These are phyloP conservation scores for Ranitomeya imitator DNA, from an alignment of 2,113 vertebrate genomes.

Conservation along the genomic window DNA sequence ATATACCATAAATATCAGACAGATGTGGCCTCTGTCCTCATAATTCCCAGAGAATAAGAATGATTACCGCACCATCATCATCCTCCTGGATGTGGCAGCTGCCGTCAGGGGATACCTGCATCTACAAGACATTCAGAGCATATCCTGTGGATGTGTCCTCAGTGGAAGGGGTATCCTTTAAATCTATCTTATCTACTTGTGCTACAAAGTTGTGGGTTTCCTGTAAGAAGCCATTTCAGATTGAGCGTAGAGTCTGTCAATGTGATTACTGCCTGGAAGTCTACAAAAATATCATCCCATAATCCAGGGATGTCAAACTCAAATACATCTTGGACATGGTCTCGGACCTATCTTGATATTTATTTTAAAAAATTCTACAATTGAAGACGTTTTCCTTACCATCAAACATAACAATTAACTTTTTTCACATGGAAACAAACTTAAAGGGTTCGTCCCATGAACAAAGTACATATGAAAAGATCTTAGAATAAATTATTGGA, in stretches of 20 bases:
- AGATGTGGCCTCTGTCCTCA: not conserved
- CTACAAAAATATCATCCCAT: not conserved
- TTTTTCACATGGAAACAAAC: too few species aligned
- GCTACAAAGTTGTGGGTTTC: not conserved
- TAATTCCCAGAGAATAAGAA: not conserved
- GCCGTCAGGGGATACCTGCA: not conserved
- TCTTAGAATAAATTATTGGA: too few species aligned
- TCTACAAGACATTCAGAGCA: not conserved
- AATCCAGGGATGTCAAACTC: too few species aligned
- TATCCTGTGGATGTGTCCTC: not conserved
- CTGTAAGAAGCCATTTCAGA: not conserved
- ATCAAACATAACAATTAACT: too few species aligned
- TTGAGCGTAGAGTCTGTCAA: not conserved
- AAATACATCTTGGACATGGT: too few species aligned
- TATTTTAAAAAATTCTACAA: too few species aligned
- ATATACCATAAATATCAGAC: not conserved
- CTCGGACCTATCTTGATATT: too few species aligned
- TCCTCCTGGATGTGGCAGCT: not conserved
- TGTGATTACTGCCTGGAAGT: not conserved
- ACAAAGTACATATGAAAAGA: too few species aligned
- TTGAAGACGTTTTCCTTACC: too few species aligned
- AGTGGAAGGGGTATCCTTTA: not conserved
- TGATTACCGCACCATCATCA: not conserved
- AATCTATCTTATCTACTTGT: not conserved
- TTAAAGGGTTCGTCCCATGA: too few species aligned